A percentile compares a stretch with the other conserved stretches of the same genome.
These are phyloP conservation scores for Rhinatrema bivittatum DNA, from an alignment of 2,797 vertebrate species.

Conservation along the genomic window DNA sequence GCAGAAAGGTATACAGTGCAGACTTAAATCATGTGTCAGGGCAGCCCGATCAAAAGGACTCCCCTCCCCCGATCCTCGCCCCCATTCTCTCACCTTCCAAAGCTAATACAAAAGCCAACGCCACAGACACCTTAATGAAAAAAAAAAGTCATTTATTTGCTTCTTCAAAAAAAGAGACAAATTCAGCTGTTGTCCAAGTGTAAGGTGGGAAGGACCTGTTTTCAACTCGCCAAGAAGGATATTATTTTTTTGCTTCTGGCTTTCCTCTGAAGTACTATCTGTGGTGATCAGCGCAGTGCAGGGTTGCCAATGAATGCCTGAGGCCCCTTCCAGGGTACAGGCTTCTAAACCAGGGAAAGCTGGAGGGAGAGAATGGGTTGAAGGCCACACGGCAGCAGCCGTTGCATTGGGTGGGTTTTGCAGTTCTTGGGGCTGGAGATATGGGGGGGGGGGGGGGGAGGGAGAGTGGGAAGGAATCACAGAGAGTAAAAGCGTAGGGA, in stretches of 20 bases:
- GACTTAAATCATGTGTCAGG: conserved; percentile 23
- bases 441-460: conserved; percentile 10
- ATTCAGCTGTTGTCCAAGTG: conserved; percentile 16
- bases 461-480: conserved; percentile 15
- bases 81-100: too few species aligned
- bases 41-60: conserved; percentile 12
- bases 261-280: conserved; percentile 56
- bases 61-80: too few species aligned
- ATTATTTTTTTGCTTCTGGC: conserved; percentile 11
- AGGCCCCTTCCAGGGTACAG: conserved; percentile 69
- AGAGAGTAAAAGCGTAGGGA: conserved; percentile 26
- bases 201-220: conserved; percentile 19
- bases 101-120: too few species aligned
- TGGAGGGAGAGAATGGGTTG: conserved; percentile 54
- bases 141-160: conserved; percentile 28
- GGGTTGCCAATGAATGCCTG: conserved; percentile 60
- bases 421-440: conserved; percentile 15
- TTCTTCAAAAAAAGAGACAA: conserved; percentile 7
- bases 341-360: conserved; percentile 48
- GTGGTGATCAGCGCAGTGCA: conserved; percentile 56
- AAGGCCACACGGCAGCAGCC: conserved; percentile 48
- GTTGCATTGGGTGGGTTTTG: conserved; percentile 36
- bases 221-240: conserved; percentile 35
- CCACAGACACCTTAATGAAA: too few species aligned
- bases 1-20: conserved; percentile 40